These are phyloP conservation scores for Oreochromis aureus DNA, from an alignment of 2,113 vertebrate species.

Conservation along the genomic window DNA sequence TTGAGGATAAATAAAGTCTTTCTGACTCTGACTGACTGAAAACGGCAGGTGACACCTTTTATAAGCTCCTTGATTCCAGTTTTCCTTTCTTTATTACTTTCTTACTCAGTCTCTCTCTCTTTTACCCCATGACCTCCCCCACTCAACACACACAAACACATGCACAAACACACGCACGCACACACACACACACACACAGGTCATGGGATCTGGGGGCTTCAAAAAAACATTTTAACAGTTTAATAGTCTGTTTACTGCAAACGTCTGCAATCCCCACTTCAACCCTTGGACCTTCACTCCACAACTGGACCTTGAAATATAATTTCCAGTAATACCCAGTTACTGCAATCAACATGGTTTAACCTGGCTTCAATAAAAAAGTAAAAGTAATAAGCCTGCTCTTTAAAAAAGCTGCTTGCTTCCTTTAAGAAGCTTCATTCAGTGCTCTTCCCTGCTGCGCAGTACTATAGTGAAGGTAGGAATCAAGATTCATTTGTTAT, in stretches of 20 bases:
- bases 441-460: not conserved
- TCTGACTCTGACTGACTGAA: not conserved
- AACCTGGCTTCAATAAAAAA: not conserved
- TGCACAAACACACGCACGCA: no score
- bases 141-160: no score
- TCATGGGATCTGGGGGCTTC: not conserved
- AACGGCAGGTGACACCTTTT: not conserved
- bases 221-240: not conserved
- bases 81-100: not conserved
- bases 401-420: not conserved
- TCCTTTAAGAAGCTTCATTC: not conserved
- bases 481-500: not conserved
- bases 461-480: not conserved
- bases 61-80: not conserved
- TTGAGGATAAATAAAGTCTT: not conserved
- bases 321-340: not conserved
- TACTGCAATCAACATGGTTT: not conserved
- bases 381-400: not conserved
- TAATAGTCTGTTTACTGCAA: not conserved
- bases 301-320: not conserved
- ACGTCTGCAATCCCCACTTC: not conserved
- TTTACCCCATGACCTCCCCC: accelerated
- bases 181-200: no score
- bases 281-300: not conserved
- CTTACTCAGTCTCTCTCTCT: not conserved